A percentile compares a stretch with the other conserved stretches of the same genome.
Evolutionary conservation across 2,113 vertebrate genomes (phyloP).

Genomic region (Sylvietta virens): DNA sequence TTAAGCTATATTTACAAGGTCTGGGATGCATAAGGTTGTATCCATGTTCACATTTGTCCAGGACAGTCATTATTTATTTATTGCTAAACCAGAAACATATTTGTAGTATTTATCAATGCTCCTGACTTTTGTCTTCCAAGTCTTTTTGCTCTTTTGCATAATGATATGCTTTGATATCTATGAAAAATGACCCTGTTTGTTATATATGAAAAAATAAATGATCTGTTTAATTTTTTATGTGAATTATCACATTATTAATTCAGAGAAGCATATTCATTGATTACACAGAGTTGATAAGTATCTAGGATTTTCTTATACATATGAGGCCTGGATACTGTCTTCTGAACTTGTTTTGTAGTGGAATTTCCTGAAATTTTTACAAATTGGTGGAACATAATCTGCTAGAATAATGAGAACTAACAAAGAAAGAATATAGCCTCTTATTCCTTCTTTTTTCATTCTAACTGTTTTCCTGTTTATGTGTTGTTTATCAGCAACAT

Average conservation of each 20-base stretch:
- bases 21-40: neutral
- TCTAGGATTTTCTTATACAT: neutral
- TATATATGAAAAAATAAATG: neutral
- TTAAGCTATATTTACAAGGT: neutral
- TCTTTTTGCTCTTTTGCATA: neutral
- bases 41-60: neutral
- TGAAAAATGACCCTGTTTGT: neutral
- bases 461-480: neutral
- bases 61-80: neutral
- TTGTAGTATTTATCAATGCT: neutral
- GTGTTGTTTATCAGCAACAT: neutral
- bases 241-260: neutral
- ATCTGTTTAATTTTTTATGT: neutral
- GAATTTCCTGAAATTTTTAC: neutral
- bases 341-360: neutral
- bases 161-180: neutral
- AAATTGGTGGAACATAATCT: neutral
- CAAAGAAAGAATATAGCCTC: neutral
- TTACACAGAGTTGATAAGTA: neutral
- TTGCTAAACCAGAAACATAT: neutral
- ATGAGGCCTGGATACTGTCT: neutral
- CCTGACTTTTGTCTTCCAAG: neutral
- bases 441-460: neutral
- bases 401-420: neutral
- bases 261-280: neutral